Conservation (phyloP, 2,888 invertebrate genomes). For the Odontomyia ornata region DNA sequence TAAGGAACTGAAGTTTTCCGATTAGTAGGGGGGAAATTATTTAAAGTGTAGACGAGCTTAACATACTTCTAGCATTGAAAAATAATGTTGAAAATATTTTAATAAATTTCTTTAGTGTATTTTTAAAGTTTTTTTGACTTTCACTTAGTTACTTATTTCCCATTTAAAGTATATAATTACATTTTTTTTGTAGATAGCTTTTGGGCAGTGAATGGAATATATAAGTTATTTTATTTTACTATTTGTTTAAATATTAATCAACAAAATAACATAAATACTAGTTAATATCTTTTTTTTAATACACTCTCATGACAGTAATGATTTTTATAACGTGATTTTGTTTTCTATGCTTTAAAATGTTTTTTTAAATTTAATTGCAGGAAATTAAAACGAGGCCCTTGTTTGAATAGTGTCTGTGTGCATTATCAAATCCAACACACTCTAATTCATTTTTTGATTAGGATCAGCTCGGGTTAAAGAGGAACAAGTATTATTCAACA, state of each 20-base stretch:
- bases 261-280: conserved; percentile 46
- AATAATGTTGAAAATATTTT: background rate
- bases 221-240: conserved; percentile 47
- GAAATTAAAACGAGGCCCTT: conserved; percentile 45
- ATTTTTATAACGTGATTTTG: background rate
- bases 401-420: conserved; percentile 35
- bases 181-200: conserved; percentile 35
- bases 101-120: background rate
- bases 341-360: background rate
- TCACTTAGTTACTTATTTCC: conserved; percentile 12
- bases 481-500: too few relatives aligned
- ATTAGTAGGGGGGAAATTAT: background rate
- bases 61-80: background rate
- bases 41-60: background rate
- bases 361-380: conserved; percentile 34
- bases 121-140: conserved; percentile 12
- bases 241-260: conserved; percentile 48
- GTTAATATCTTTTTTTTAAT: conserved; percentile 34
- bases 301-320: conserved; percentile 5
- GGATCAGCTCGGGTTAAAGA: too few relatives aligned
- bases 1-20: background rate
- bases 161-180: conserved; percentile 30
- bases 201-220: conserved; percentile 50
- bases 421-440: background rate
- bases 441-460: background rate